Base-by-base conservation (phyloP, 2,113 vertebrate species). In the Chunga burmeisteri region DNA sequence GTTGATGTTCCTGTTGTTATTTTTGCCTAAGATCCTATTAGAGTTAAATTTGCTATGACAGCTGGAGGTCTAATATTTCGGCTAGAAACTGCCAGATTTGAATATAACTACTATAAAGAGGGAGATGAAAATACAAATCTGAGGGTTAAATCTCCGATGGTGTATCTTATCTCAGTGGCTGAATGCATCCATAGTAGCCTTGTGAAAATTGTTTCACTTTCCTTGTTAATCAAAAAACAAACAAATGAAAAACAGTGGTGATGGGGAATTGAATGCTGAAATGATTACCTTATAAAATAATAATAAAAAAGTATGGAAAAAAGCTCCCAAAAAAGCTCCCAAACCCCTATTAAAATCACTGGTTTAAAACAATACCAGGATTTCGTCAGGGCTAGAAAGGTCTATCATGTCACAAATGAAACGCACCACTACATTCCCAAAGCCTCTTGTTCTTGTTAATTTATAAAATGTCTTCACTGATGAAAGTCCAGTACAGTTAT, bases 1-100 rank as follows among this genome's bases (percentile, higher is more conserved):
- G 46, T 94, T 90, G 82, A 25, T 83, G 21, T 73, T 90, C 59
- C 13, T 80, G 82, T 79, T 75, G 38, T 91, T 93, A 94, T 82
- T 95, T 96, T 91, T 95, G 68, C 72, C 72, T 58, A 92, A 94
- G 75, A 92, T 94, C 84, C 72, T 93, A 85, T 97, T 95, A 97
- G 78, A 96, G 91, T 88, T 93, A 86, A 96, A 97, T 94, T 96
- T 97, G 50, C 74, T 96, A 81, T 90, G 86, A 82, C 97, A 95
- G 94, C 62, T 96, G 68, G 90, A 97, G 93, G 86, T 93, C 66
- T 95, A 96, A 96, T 95, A 86, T 95, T 95, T 94, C 0, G 0
- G 46, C 75, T 73, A 95, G 86, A 65, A 96, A 95, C 79, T 72
- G 80, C 86, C 94, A 80, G 42, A 96, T 96, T 95, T 96, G 53